Evolutionary conservation across 2,888 invertebrate genomes (phyloP).

Genomic region (Eledona agricola): DNA sequence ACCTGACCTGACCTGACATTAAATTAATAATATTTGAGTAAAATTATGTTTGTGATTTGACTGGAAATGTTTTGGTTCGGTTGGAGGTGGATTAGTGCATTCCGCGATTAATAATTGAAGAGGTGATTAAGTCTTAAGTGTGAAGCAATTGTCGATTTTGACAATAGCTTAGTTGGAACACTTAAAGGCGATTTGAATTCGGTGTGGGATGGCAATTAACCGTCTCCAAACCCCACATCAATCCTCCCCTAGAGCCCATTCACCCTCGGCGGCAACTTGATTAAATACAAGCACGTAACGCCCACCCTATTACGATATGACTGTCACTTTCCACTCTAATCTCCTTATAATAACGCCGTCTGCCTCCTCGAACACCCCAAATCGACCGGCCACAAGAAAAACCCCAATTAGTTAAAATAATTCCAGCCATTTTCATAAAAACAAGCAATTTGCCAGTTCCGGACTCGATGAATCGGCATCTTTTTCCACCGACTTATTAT

Average conservation of each 20-base stretch:
- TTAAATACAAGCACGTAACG: conserved; percentile 51
- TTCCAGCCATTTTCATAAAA: conserved; percentile 26
- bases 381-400: no score
- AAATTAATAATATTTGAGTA: no score
- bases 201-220: conserved; percentile 20
- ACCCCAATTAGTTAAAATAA: conserved; percentile 35
- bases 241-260: conserved; percentile 1
- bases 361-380: not conserved
- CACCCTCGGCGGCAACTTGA: conserved; percentile 48
- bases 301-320: conserved; percentile 58
- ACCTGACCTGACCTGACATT: no score
- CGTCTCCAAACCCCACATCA: conserved; percentile 7
- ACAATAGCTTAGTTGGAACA: no score
- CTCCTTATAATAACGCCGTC: conserved; percentile 54
- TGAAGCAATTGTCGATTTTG: no score
- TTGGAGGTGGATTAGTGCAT: no score
- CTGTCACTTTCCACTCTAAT: conserved; percentile 59
- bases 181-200: conserved; percentile 30
- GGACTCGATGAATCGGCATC: conserved; percentile 32
- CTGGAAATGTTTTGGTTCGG: conserved; percentile 45
- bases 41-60: conserved; percentile 42
- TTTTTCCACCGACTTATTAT: conserved; percentile 21
- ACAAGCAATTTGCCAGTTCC: conserved; percentile 37
- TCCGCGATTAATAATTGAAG: no score
- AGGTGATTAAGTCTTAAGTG: no score